Evolutionary conservation across 2,888 invertebrate genomes (phyloP), one percentile per base, ranked within the genome.

Genomic region (Platycheirus albimanus): DNA sequence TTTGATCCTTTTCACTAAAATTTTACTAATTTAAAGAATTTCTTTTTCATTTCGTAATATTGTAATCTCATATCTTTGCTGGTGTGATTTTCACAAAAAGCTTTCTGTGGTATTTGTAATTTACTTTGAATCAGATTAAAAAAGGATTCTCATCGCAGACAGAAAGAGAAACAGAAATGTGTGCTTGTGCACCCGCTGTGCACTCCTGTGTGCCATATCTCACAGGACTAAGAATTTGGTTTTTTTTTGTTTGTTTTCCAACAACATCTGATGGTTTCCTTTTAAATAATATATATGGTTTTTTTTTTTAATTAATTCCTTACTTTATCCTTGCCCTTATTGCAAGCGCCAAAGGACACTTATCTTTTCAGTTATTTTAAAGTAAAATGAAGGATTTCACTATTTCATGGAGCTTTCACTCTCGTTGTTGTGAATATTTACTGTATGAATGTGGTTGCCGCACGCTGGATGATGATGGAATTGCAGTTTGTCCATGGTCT

Each of bases 121-220:
- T 81, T 81, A 61, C 67, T 77, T 71, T 58, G 47, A 81, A 81
- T 66, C 76, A 76, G 81, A 76, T 77, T 81, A 67, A 71, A 71
- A 76, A 58, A 38, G 36, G 45, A 28, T 75, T 66, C 38, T 30
- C 33, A 45, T 71, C 17, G 15, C 30, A 58, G 70, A 66, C 51
- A 52, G 51, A 13, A 17, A 54, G n/a, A 15, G 28, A 33, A 30
- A n/a, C 3, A 61, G 17, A 70, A 30, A 45, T 56, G 7, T 58
- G 19, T 58, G 17, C 28, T 11, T 58, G 19, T 58, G 17, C 28
- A 38, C 45, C 38, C 51, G 61, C 47, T 52, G n/a, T n/a, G 41
- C 45, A 24, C 70, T 66, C 47, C 49, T 47, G 52, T 76, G 67
- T 71, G 52, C 17, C 17, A 28, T 43, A 45, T 76, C 76, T 75